These are phyloP conservation scores for Empidonax traillii DNA, from an alignment of 2,113 vertebrate species.

Conservation along the genomic window DNA sequence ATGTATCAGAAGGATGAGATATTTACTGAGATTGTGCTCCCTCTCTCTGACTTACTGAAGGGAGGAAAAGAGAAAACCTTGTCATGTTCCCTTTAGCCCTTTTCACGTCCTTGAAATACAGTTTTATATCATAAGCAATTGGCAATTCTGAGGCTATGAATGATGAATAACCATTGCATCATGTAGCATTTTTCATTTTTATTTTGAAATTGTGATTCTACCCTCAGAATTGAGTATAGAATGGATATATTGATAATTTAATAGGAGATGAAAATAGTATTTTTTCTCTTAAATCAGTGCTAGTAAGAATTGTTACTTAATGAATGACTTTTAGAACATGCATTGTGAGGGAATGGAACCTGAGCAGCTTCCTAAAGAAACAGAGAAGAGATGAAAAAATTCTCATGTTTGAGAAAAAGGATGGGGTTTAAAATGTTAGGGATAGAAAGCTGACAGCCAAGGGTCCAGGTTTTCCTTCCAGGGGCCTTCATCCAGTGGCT, in stretches of 20 bases:
- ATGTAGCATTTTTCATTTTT: conserved; percentile 58
- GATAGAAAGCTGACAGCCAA: not conserved
- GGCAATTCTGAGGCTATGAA: conserved; percentile 14
- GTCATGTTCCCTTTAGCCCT: conserved; percentile 6
- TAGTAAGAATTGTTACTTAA: not conserved
- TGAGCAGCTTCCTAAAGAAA: not conserved
- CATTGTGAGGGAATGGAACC: not conserved
- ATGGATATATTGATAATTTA: conserved; percentile 10
- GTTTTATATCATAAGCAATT: conserved; percentile 31
- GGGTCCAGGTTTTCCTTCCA: accelerated
- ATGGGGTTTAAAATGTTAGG: not conserved
- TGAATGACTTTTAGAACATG: not conserved
- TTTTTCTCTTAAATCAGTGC: not conserved
- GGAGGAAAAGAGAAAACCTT: not conserved
- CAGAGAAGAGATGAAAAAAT: not conserved
- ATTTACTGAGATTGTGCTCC: not conserved
- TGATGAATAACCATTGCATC: conserved; percentile 27
- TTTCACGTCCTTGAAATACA: conserved; percentile 19
- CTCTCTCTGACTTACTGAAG: not conserved
- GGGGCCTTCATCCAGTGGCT: accelerated
- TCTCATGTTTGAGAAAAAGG: not conserved
- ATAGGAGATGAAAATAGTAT: not conserved
- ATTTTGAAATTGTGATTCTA: conserved; percentile 18
- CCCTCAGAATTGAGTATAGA: not conserved
- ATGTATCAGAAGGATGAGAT: not conserved